phyloP scores from a whole-genome alignment of 1,140 invertebrate species.

The Paralvinella palmiformis region DNA sequence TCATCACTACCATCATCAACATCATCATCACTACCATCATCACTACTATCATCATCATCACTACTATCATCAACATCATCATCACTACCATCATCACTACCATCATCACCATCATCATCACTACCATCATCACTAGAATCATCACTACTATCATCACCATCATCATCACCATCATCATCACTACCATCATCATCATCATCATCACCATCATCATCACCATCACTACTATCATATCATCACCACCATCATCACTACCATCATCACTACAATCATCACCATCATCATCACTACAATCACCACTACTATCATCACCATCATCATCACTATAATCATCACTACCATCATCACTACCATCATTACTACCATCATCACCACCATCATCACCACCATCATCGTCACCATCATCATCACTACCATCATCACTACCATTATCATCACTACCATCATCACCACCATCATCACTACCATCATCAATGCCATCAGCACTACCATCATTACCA shows the following conservation, averaged over 20 bases:
- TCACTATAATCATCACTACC: neutral
- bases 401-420: neutral
- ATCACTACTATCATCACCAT: constrained; percentile 1
- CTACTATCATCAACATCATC: neutral
- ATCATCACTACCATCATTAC: constrained; percentile 1
- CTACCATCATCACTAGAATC: neutral
- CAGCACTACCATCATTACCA: too few species aligned
- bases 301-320: too few species aligned
- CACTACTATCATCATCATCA: constrained; percentile 1
- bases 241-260: constrained; percentile 1
- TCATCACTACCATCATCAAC: too few species aligned
- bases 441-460: neutral
- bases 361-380: neutral
- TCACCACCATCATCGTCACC: neutral
- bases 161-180: too few species aligned
- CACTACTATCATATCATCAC: too few species aligned
- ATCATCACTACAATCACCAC: too few species aligned
- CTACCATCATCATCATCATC: too few species aligned
- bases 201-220: too few species aligned
- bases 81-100: constrained; percentile 1
- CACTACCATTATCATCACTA: neutral
- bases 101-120: neutral
- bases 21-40: too few species aligned
- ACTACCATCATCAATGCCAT: neutral
- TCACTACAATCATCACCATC: too few species aligned